phyloP scores from a whole-genome alignment of 2,888 invertebrate genomes.

The Pristionchus fissidentatus region DNA sequence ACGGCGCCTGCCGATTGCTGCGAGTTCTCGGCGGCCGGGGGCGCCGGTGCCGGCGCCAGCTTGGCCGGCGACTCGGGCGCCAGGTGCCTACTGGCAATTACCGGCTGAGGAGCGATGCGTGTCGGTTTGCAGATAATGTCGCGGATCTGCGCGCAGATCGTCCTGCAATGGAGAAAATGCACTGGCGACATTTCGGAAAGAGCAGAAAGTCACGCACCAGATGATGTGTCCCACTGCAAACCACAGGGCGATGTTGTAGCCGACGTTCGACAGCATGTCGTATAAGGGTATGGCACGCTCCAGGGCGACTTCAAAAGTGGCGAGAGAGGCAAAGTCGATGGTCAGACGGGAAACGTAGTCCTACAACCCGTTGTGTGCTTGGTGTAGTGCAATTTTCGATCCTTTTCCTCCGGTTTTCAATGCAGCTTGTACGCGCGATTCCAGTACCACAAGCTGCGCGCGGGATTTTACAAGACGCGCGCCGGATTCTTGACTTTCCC shows the following conservation, averaged over 20 bases:
- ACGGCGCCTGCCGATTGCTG: background rate
- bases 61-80: conserved; percentile 26
- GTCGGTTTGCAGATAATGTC: conserved; percentile 12
- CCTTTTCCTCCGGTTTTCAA: background rate
- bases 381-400: background rate
- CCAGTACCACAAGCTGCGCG: too few species aligned
- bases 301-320: conserved; percentile 60
- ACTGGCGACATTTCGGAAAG: background rate
- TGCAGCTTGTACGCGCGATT: too few species aligned
- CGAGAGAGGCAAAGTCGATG: conserved; percentile 64
- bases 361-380: conserved; percentile 52
- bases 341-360: conserved; percentile 69
- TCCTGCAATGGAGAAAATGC: conserved; percentile 1
- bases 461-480: too few species aligned
- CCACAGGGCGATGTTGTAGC: conserved; percentile 72
- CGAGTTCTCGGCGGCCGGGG: background rate
- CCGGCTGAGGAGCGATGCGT: conserved; percentile 36
- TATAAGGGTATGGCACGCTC: conserved; percentile 63
- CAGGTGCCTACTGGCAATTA: conserved; percentile 21
- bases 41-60: conserved; percentile 4
- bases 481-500: too few species aligned
- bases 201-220: conserved; percentile 57
- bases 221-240: conserved; percentile 69
- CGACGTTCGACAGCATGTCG: conserved; percentile 65
- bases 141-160: background rate